Conservation (phyloP, 2,888 invertebrate species). For the Rosalia funebris region DNA sequence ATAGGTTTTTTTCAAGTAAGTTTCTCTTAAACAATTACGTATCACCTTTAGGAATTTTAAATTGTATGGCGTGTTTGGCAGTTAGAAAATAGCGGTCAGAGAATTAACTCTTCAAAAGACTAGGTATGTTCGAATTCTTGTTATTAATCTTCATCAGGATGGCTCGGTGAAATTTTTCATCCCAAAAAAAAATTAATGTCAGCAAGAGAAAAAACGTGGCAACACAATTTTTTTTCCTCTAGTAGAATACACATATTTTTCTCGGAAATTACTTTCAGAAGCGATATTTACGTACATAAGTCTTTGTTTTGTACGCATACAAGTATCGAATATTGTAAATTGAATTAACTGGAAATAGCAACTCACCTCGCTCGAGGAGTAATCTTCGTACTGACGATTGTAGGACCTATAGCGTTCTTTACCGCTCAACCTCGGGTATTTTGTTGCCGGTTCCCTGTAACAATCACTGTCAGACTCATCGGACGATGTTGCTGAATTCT, state of each 20-base stretch:
- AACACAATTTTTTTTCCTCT: no score
- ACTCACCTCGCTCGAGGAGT: conserved; percentile 47
- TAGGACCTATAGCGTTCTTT: conserved; percentile 40
- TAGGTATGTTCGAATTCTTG: no score
- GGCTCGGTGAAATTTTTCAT: conserved; percentile 3
- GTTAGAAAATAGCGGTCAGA: not conserved
- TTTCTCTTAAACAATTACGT: not conserved
- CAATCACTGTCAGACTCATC: conserved; percentile 70
- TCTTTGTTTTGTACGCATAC: no score
- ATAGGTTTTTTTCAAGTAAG: not conserved
- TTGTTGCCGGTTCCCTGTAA: conserved; percentile 81
- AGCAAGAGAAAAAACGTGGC: no score
- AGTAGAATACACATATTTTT: no score
- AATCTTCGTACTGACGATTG: conserved; percentile 35
- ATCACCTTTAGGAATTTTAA: not conserved
- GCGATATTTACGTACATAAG: no score
- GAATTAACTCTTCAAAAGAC: no score
- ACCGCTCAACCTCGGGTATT: conserved; percentile 74
- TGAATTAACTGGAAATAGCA: conserved; percentile 4
- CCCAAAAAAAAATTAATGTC: not conserved
- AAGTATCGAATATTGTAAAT: no score
- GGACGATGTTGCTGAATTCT: conserved; percentile 67
- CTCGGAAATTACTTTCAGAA: no score
- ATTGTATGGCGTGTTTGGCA: not conserved
- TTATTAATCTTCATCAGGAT: not conserved